phyloP scores from a whole-genome alignment of 2,888 invertebrate species.

The Abrostola triplasia region DNA sequence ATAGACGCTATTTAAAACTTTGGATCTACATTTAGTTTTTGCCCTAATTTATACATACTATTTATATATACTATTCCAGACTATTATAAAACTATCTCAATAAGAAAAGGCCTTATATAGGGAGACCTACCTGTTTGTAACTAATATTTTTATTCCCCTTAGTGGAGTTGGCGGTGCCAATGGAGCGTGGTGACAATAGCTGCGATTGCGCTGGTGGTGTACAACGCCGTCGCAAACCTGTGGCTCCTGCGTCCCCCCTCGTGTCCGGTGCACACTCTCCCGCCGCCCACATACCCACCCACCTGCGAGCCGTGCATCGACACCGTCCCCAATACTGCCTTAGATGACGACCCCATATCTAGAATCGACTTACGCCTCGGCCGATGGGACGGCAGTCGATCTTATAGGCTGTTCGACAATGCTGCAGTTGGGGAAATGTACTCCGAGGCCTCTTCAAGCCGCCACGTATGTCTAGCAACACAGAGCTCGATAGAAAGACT shows the following conservation, averaged over 20 bases:
- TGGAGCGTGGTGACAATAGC: slow-evolving; percentile 91
- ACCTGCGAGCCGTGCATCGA: slow-evolving; percentile 80
- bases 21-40: too few species aligned
- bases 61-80: too few species aligned
- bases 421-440: slow-evolving; percentile 91
- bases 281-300: slow-evolving; percentile 65
- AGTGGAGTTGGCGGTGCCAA: slow-evolving; percentile 89
- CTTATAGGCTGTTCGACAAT: slow-evolving; percentile 92
- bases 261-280: slow-evolving; percentile 66
- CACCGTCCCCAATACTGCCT: slow-evolving; percentile 63
- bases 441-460: slow-evolving; percentile 87
- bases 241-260: slow-evolving; percentile 77
- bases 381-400: slow-evolving; percentile 92
- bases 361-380: slow-evolving; percentile 91
- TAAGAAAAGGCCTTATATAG: too few species aligned
- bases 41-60: too few species aligned
- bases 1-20: neutral
- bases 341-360: slow-evolving; percentile 85
- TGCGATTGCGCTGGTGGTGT: slow-evolving; percentile 90
- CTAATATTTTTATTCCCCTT: slow-evolving; percentile 20
- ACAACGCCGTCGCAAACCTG: slow-evolving; percentile 81
- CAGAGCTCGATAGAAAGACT: slow-evolving; percentile 95
- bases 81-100: too few species aligned
- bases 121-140: too few species aligned
- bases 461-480: slow-evolving; percentile 93